Base-by-base conservation (phyloP, 2,888 invertebrate species). In the Dexiosoma caninum region DNA sequence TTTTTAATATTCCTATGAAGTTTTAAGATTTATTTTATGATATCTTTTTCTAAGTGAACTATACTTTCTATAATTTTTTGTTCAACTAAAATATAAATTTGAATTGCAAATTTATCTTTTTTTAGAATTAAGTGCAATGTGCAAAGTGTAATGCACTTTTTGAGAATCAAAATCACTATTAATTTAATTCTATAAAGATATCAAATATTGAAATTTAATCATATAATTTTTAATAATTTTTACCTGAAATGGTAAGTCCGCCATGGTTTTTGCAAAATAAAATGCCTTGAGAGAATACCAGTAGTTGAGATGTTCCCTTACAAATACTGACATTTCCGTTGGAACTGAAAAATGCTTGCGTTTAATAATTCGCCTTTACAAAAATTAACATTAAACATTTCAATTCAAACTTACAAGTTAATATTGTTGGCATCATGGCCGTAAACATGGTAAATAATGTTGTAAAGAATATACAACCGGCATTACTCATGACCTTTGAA, bases 251-350 rank as follows among this genome's bases (percentile, higher is more conserved):
- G 98, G 98, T 91, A 98, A 92, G 90, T 98, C 98, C 14, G 97
- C 97, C 89, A 98, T 92, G n/a, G 98, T 98, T 91, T 97, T 97
- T 62, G 98, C 98, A 86, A 98, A 93, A 91, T 98, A 98, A 91
- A 97, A 98, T n/a, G 98, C 95, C 90, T 97, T 97, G 81, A 98
- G 91, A 27, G 98, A 98, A 90, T 98, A 98, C 98, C 98, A 98
- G 88, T 97, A 97, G 90, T 98, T 98, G 80, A 98, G 92, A 92
- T 98, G 97, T 91, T 98, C 98, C 89, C 97, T 92, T 82, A 97
- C 94, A 91, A 98, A 97, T 67, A 98, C 97, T 32, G 95, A 95
- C 96, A 98, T 97, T 91, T 98, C 98, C 85, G 95, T 93, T 59
- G 98, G 98, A 94, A 98, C 98, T 98, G 91, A 8, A 93, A 81